Evolutionary conservation across 2,797 vertebrate genomes (phyloP).

Genomic region (Mus spretus): DNA sequence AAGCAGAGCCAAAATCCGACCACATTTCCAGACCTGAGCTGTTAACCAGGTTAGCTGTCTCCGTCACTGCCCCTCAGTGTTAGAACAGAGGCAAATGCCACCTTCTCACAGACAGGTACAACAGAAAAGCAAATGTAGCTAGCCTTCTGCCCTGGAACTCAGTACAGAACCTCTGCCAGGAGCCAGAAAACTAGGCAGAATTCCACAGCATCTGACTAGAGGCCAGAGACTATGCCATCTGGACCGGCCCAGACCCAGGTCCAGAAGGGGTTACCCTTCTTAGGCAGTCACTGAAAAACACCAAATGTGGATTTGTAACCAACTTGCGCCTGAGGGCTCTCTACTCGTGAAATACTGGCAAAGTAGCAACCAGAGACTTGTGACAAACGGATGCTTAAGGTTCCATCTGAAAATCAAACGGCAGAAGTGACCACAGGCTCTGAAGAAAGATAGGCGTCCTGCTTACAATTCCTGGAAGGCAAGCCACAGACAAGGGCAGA

Average conservation of each 20-base stretch:
- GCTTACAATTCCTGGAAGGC: background rate
- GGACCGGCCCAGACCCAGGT: background rate
- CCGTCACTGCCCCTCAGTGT: background rate
- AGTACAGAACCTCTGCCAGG: background rate
- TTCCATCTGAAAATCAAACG: background rate
- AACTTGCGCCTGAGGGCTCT: background rate
- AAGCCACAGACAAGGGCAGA: background rate
- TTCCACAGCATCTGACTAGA: background rate
- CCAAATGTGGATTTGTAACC: background rate
- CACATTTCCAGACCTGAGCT: background rate
- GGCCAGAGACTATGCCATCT: background rate
- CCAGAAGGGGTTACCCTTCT: background rate
- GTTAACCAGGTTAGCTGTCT: background rate
- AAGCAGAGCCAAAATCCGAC: background rate
- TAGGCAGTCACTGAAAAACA: background rate
- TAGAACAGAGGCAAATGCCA: background rate
- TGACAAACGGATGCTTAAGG: background rate
- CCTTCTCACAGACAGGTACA: background rate
- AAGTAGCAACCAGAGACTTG: accelerated
- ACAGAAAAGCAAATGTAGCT: background rate
- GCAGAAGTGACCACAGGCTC: background rate
- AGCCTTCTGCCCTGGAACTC: background rate
- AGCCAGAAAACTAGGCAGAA: background rate
- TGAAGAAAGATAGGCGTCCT: background rate
- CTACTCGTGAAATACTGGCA: background rate